These are phyloP conservation scores for Mugil cephalus DNA, from an alignment of 2,113 vertebrate species.

Conservation along the genomic window DNA sequence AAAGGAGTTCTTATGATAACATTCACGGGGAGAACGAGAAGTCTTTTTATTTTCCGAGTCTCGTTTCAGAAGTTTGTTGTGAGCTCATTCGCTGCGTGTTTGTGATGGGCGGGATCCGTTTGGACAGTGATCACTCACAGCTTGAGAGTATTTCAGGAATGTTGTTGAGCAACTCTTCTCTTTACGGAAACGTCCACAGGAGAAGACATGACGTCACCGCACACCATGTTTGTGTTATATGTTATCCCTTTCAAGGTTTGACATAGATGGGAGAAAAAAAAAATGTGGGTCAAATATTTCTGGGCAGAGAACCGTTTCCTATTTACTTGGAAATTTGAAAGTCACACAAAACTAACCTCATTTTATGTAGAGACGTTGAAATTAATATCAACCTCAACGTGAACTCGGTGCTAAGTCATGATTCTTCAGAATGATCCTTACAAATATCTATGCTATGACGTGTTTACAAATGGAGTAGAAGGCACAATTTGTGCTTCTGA, in stretches of 20 bases:
- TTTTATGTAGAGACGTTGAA: too few relatives aligned
- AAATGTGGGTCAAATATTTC: not conserved
- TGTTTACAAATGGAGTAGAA: too few relatives aligned
- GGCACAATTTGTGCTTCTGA: too few relatives aligned
- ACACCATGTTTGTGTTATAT: not conserved
- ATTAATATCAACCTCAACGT: too few relatives aligned
- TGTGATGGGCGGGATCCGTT: slow-evolving; percentile 46
- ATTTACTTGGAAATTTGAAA: too few relatives aligned
- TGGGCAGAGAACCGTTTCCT: too few relatives aligned
- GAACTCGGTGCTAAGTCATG: too few relatives aligned
- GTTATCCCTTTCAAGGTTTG: not conserved
- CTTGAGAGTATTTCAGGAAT: slow-evolving; percentile 66
- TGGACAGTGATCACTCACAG: slow-evolving; percentile 30
- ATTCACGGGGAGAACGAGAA: not conserved
- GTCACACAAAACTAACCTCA: too few relatives aligned
- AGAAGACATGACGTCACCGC: slow-evolving; percentile 37
- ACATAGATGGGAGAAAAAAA: not conserved
- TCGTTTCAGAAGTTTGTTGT: not conserved
- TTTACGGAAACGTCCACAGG: slow-evolving; percentile 9
- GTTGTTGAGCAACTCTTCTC: slow-evolving; percentile 51
- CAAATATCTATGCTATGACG: too few relatives aligned
- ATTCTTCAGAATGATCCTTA: too few relatives aligned
- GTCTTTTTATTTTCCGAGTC: not conserved
- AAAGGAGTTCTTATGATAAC: not conserved
- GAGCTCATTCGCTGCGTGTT: slow-evolving; percentile 15